Conservation (phyloP, 2,888 invertebrate genomes). For the Leucophora obtusa region DNA sequence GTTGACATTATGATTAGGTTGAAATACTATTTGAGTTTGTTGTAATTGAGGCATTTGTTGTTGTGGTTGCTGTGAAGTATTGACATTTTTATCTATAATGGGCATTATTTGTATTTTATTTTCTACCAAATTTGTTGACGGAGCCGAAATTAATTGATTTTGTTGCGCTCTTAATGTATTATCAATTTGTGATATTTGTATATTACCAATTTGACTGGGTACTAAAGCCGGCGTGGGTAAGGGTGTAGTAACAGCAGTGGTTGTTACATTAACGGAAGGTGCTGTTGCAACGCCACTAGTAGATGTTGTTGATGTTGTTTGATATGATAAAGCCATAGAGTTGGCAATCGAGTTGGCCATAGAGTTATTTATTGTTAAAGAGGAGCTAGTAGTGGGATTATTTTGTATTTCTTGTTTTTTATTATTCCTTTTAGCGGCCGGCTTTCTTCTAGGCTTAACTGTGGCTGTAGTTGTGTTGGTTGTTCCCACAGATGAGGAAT, state of each 20-base stretch:
- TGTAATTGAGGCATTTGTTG: constrained; percentile 51
- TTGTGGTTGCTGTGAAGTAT: not conserved
- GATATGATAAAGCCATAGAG: constrained; percentile 11
- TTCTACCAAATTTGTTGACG: constrained; percentile 74
- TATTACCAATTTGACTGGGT: constrained; percentile 79
- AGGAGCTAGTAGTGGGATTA: constrained; percentile 10
- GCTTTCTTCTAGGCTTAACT: constrained; percentile 77
- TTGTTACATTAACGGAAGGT: constrained; percentile 62
- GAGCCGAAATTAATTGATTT: constrained; percentile 70
- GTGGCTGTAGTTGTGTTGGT: constrained; percentile 72
- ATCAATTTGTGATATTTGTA: constrained; percentile 79
- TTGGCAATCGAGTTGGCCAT: constrained; percentile 11
- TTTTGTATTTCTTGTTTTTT: constrained; percentile 71
- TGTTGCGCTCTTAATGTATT: constrained; percentile 66
- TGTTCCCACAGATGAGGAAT: constrained; percentile 48
- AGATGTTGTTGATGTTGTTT: constrained; percentile 31
- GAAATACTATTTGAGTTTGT: constrained; percentile 56
- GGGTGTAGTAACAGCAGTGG: constrained; percentile 65
- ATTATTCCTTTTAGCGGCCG: constrained; percentile 74
- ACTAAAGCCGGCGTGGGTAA: constrained; percentile 72
- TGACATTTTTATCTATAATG: constrained; percentile 70
- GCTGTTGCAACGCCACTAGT: constrained; percentile 61
- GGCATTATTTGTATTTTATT: constrained; percentile 79
- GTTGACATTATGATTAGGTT: constrained; percentile 27
- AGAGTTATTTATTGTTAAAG: constrained; percentile 1